Percentiles rank a stretch among this genome's conserved stretches.
Conservation (phyloP, 1,140 invertebrate genomes). For the Cecropterus lyciades region DNA sequence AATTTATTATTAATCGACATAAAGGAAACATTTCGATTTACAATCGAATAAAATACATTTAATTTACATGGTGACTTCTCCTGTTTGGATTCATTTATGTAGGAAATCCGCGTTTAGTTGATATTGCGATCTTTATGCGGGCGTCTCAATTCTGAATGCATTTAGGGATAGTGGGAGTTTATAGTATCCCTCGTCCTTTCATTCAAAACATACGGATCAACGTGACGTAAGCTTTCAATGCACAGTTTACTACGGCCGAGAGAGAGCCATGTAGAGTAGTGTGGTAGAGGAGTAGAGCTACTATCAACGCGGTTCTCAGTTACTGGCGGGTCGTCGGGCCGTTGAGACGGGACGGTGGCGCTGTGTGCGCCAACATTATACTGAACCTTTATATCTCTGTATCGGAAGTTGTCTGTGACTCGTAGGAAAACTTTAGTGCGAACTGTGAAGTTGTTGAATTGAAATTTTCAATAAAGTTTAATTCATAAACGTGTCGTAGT, state of each 20-base stretch:
- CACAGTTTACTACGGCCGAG: conserved; percentile 62
- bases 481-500: conserved; percentile 10
- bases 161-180: conserved; percentile 23
- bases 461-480: conserved; percentile 21
- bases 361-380: conserved; percentile 13
- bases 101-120: not conserved
- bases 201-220: conserved; percentile 67
- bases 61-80: not conserved
- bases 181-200: conserved; percentile 48
- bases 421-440: conserved; percentile 25
- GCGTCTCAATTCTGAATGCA: conserved; percentile 13
- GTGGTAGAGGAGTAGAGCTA: conserved; percentile 3
- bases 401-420: conserved; percentile 4
- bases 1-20: too few relatives aligned
- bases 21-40: too few relatives aligned
- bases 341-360: conserved; percentile 47
- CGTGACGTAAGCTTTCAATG: conserved; percentile 71
- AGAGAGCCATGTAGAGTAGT: conserved; percentile 52
- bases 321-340: conserved; percentile 54
- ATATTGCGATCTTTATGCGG: conserved; percentile 6
- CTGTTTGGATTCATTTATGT: not conserved
- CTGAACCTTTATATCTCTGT: not conserved
- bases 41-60: too few relatives aligned
- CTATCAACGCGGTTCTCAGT: conserved; percentile 50
- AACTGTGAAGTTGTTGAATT: conserved; percentile 37